A percentile compares a stretch with the other conserved stretches of the same genome.
These are phyloP conservation scores for Xylocampa areola DNA, from an alignment of 2,888 invertebrate species.

Conservation along the genomic window DNA sequence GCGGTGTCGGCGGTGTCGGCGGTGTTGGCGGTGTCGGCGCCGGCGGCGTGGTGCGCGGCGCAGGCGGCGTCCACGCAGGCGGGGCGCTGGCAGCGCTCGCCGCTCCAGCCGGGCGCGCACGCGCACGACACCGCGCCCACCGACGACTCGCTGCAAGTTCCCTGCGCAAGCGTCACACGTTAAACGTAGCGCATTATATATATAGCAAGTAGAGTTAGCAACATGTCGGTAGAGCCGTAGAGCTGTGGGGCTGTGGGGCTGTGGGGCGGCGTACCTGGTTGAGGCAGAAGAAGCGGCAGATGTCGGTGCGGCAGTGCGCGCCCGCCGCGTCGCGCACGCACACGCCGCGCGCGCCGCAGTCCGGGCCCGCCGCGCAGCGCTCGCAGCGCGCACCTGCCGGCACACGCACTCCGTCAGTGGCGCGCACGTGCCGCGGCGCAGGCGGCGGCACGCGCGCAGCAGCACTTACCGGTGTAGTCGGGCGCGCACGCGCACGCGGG, in stretches of 20 bases:
- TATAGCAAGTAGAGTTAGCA: no score
- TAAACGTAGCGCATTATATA: no score
- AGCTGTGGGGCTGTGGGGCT: no score
- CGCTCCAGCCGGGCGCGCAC: conserved; percentile 91
- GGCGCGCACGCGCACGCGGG: conserved; percentile 22
- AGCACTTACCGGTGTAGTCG: conserved; percentile 27
- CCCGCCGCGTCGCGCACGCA: conserved; percentile 53
- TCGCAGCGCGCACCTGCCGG: conserved; percentile 66
- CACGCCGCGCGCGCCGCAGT: conserved; percentile 53
- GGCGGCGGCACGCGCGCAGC: conserved; percentile 23
- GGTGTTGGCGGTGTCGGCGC: no score
- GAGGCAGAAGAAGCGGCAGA: conserved; percentile 72
- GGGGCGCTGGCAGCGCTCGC: conserved; percentile 92
- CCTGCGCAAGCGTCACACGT: no score
- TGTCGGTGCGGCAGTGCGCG: conserved; percentile 56
- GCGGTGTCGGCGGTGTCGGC: no score
- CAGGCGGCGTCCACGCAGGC: conserved; percentile 91
- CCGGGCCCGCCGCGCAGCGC: conserved; percentile 62
- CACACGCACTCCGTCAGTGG: conserved; percentile 25
- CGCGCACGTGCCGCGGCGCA: conserved; percentile 15
- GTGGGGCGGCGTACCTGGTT: conserved; percentile 68
- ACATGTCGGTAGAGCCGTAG: no score
- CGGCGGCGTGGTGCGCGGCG: conserved; percentile 14
- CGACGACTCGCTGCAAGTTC: conserved; percentile 65
- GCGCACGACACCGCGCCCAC: conserved; percentile 86